Evolutionary conservation across 2,797 vertebrate species (phyloP).

Genomic region (Serranus cabrilla): DNA sequence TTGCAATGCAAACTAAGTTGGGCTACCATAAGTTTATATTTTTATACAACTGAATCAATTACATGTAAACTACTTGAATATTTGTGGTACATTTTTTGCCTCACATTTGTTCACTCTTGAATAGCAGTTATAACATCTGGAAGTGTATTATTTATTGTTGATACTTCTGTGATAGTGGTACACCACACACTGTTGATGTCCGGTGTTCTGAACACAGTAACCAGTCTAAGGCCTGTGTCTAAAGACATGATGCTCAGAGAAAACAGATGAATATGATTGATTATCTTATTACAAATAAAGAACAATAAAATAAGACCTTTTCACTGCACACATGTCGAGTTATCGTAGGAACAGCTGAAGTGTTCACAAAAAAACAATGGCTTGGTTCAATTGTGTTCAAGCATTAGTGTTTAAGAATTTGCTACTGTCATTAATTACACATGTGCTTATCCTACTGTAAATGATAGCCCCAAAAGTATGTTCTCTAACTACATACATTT

Average conservation of each 20-base stretch:
- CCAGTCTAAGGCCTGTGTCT: not conserved
- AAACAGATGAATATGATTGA: not conserved
- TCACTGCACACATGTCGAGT: not conserved
- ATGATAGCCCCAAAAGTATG: too few relatives aligned
- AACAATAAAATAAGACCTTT: not conserved
- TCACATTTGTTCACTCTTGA: not conserved
- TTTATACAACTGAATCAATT: slow-evolving; percentile 17
- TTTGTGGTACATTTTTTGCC: not conserved
- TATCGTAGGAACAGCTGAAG: not conserved
- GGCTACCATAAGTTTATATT: slow-evolving; percentile 27
- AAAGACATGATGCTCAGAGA: not conserved
- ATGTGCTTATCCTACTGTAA: too few relatives aligned
- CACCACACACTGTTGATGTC: not conserved
- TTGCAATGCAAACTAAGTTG: not conserved
- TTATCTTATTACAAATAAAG: not conserved
- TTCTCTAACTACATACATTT: not conserved
- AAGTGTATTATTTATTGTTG: not conserved
- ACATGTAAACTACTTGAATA: not conserved
- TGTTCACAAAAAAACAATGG: not conserved
- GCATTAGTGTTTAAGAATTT: too few relatives aligned
- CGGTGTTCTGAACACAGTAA: not conserved
- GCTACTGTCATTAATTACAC: not conserved
- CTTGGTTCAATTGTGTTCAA: not conserved
- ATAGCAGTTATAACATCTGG: not conserved
- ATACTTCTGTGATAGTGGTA: not conserved